phyloP scores from a whole-genome alignment of 2,888 invertebrate genomes.

The Drosophila paracracens region DNA sequence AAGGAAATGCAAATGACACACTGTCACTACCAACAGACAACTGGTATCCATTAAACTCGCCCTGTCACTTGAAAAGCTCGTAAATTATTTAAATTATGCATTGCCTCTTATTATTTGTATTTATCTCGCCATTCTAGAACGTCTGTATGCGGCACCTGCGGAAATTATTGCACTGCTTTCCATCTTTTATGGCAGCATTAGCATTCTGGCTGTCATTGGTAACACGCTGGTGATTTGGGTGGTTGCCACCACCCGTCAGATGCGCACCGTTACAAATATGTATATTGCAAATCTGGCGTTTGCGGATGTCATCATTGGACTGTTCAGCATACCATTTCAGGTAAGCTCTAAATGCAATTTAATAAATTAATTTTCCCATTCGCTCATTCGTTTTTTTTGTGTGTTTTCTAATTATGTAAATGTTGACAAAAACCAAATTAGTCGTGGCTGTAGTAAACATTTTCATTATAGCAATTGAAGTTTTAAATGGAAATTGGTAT shows the following conservation, averaged over 20 bases:
- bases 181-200: constrained; percentile 92
- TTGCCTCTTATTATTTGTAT: constrained; percentile 8
- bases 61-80: constrained; percentile 30
- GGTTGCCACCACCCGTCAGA: constrained; percentile 90
- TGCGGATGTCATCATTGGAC: constrained; percentile 93
- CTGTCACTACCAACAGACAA: constrained; percentile 20
- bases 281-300: constrained; percentile 94
- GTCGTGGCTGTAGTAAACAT: constrained; percentile 26
- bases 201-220: constrained; percentile 92
- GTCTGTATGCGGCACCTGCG: constrained; percentile 90
- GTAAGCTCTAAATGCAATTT: constrained; percentile 81
- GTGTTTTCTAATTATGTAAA: constrained; percentile 50
- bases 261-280: constrained; percentile 94
- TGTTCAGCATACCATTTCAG: constrained; percentile 94
- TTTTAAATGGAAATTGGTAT: constrained; percentile 32
- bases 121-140: constrained; percentile 43
- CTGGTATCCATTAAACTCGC: constrained; percentile 37
- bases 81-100: constrained; percentile 30
- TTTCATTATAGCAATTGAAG: constrained; percentile 42
- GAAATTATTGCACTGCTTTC: constrained; percentile 91
- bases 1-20: constrained; percentile 5
- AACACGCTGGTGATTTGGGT: constrained; percentile 95
- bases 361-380: constrained; percentile 22
- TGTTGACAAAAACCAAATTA: constrained; percentile 29
- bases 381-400: constrained; percentile 13